A percentile compares a stretch with the other conserved stretches of the same genome.
Conservation (phyloP, 2,113 vertebrate genomes). For the Sula dactylatra region DNA sequence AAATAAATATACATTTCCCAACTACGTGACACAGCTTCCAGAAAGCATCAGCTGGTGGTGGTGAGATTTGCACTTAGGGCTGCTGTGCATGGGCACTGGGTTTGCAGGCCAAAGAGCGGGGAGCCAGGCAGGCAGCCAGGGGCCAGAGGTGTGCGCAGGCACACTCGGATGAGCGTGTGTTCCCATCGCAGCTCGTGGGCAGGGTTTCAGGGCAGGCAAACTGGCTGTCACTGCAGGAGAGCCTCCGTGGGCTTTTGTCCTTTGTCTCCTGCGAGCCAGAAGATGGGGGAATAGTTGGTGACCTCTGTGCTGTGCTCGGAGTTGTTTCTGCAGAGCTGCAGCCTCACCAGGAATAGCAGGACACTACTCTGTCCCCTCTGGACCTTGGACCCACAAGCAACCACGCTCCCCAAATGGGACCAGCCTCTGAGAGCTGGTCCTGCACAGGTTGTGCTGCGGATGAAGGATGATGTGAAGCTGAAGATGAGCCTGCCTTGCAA, state of each 20-base stretch:
- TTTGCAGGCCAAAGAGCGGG: neutral
- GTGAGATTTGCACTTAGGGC: neutral
- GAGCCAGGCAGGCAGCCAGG: neutral
- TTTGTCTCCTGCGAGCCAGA: neutral
- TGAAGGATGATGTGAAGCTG: fast-evolving
- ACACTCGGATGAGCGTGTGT: fast-evolving
- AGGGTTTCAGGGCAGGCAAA: neutral
- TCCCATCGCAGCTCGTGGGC: neutral
- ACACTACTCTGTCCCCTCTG: neutral
- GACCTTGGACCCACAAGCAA: neutral
- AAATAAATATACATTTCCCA: slow-evolving; percentile 49
- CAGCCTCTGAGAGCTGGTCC: neutral
- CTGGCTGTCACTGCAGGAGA: neutral
- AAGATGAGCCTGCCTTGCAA: neutral
- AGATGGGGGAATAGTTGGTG: neutral
- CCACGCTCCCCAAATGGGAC: fast-evolving
- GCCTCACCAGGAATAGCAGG: neutral
- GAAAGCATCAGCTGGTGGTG: neutral
- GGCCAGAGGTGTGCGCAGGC: neutral
- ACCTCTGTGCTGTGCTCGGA: neutral
- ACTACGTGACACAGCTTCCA: neutral
- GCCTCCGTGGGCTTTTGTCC: neutral
- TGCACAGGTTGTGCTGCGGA: neutral
- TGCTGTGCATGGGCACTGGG: fast-evolving
- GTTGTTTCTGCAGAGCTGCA: neutral